These are phyloP conservation scores for Ariopsis seemanni DNA, from an alignment of 2,113 vertebrate genomes.

Conservation along the genomic window DNA sequence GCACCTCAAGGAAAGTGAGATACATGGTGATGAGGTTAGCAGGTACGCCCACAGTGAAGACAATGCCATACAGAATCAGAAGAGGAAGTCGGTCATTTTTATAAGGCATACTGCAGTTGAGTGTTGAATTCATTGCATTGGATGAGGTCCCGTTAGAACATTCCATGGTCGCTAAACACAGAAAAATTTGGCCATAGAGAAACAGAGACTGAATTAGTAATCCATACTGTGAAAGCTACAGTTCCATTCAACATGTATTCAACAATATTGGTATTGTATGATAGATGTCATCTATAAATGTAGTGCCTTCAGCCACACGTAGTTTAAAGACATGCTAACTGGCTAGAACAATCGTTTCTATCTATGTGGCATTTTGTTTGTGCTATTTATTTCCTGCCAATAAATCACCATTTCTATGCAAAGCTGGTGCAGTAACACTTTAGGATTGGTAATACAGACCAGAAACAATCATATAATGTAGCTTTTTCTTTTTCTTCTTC, in stretches of 20 bases:
- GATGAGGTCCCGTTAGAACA: background rate
- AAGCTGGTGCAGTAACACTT: background rate
- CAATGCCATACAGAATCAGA: conserved; percentile 71
- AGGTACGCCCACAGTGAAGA: conserved; percentile 77
- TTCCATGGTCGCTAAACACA: conserved; percentile 28
- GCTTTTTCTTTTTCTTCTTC: background rate
- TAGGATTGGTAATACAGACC: background rate
- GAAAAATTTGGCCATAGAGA: background rate
- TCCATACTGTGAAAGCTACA: background rate
- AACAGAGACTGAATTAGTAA: background rate
- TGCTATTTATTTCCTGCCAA: background rate
- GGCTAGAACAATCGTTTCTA: background rate
- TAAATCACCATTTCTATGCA: background rate
- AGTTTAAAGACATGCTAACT: background rate
- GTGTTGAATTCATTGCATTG: background rate
- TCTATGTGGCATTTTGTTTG: background rate
- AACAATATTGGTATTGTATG: background rate
- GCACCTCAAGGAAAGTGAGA: conserved; percentile 73
- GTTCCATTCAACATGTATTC: background rate
- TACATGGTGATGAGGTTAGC: conserved; percentile 77
- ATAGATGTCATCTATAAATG: background rate
- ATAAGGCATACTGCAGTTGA: conserved; percentile 56
- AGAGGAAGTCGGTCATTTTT: conserved; percentile 62
- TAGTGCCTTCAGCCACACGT: no score
- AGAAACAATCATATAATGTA: background rate